These are phyloP conservation scores for Galerucella calmariensis DNA, from an alignment of 2,888 invertebrate genomes.

Conservation along the genomic window DNA sequence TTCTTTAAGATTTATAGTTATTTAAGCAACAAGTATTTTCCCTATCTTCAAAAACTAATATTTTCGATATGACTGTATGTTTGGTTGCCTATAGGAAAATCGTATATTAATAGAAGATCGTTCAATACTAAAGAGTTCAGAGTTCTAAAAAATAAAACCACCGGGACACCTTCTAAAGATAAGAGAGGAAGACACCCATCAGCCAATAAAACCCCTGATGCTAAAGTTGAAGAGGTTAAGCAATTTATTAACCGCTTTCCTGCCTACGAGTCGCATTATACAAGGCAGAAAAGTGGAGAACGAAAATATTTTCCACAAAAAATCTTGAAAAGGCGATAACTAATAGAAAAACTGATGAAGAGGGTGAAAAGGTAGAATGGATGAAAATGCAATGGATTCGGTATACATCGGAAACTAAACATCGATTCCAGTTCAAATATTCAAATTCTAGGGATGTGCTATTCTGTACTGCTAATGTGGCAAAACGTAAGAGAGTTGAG, in stretches of 20 bases:
- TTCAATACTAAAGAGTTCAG: too few relatives aligned
- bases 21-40: too few relatives aligned
- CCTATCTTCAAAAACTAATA: too few relatives aligned
- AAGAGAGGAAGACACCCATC: conserved; percentile 2
- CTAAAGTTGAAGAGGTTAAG: conserved; percentile 9
- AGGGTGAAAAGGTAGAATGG: conserved; percentile 1
- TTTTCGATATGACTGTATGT: too few relatives aligned
- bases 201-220: conserved; percentile 1
- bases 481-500: conserved; percentile 2
- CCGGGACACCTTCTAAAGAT: conserved; percentile 5
- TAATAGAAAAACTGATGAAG: conserved; percentile 11
- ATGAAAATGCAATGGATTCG: conserved; percentile 6
- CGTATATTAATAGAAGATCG: too few relatives aligned
- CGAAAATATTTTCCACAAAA: conserved; percentile 36
- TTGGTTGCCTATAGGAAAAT: too few relatives aligned
- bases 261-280: conserved; percentile 46
- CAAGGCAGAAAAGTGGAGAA: conserved; percentile 39
- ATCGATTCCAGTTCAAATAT: background rate
- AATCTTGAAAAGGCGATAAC: conserved; percentile 9
- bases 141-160: background rate
- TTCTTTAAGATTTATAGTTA: too few relatives aligned
- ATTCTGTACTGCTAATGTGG: conserved; percentile 9
- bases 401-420: conserved; percentile 8
- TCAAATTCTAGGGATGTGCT: background rate
- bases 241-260: conserved; percentile 17